These are phyloP conservation scores for Drosophila bocqueti DNA, from an alignment of 1,140 invertebrate genomes.

Conservation along the genomic window DNA sequence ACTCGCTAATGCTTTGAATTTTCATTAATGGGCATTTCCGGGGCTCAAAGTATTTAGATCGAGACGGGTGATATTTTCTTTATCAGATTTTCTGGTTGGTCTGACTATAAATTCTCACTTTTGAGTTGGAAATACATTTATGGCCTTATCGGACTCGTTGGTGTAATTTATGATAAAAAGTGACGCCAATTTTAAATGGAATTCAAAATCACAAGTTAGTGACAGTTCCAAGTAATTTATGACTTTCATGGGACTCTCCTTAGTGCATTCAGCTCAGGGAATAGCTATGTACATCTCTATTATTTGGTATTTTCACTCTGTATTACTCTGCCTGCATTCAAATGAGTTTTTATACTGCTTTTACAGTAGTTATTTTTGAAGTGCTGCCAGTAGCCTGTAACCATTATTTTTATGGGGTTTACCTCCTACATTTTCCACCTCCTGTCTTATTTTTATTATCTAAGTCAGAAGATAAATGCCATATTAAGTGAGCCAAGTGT, in stretches of 20 bases:
- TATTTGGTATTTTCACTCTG: constrained; percentile 36
- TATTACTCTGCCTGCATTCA: constrained; percentile 13
- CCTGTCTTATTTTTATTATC: not conserved
- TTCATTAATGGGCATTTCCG: constrained; percentile 39
- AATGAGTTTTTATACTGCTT: not conserved
- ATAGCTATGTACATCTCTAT: not conserved
- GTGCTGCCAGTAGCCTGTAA: constrained; percentile 16
- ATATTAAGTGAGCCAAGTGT: constrained; percentile 61
- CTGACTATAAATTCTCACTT: not conserved
- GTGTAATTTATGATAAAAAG: constrained; percentile 25
- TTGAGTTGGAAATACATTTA: not conserved
- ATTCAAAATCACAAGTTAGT: constrained; percentile 12
- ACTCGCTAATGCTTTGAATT: constrained; percentile 28
- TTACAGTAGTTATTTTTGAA: not conserved
- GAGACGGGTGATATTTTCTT: constrained; percentile 3
- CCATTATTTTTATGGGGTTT: constrained; percentile 3
- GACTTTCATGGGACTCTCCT: constrained; percentile 3
- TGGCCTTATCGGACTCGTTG: constrained; percentile 4
- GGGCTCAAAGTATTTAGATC: constrained; percentile 27
- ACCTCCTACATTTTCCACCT: not conserved
- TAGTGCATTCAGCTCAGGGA: constrained; percentile 5
- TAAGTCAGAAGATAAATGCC: constrained; percentile 61
- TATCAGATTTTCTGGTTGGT: constrained; percentile 3
- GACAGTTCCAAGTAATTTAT: constrained; percentile 26
- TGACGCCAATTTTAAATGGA: constrained; percentile 2